These are phyloP conservation scores for Enoplosus armatus DNA, from an alignment of 2,797 vertebrate genomes.

Conservation along the genomic window DNA sequence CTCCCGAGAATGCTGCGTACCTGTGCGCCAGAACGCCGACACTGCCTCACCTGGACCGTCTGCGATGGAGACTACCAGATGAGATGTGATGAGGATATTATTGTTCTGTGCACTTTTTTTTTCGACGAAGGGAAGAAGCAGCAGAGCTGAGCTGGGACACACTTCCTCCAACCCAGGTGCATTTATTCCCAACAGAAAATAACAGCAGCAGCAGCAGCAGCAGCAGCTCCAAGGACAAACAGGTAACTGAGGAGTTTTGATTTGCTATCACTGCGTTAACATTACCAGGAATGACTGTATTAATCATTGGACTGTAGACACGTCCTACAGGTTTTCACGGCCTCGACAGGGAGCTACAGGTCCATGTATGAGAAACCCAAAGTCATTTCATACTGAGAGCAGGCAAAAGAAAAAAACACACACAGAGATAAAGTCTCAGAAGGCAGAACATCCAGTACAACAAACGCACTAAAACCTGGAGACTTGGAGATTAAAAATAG, in stretches of 20 bases:
- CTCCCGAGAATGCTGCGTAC: slow-evolving; percentile 53
- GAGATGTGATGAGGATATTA: slow-evolving; percentile 74
- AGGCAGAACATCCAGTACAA: neutral
- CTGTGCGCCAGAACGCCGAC: slow-evolving; percentile 55
- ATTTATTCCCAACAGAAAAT: slow-evolving; percentile 28
- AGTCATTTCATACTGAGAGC: neutral
- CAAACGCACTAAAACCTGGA: neutral
- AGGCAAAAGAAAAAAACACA: neutral
- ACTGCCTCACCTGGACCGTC: slow-evolving; percentile 50
- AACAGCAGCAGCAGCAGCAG: slow-evolving; percentile 11
- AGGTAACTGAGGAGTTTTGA: slow-evolving; percentile 59
- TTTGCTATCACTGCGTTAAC: neutral
- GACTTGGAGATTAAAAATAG: neutral
- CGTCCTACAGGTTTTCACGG: neutral
- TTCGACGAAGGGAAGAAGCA: slow-evolving; percentile 34
- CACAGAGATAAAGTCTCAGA: neutral
- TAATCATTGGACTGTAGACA: neutral
- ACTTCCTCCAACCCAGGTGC: slow-evolving; percentile 10
- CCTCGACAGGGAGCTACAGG: neutral
- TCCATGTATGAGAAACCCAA: neutral
- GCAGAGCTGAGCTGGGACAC: slow-evolving; percentile 27
- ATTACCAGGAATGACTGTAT: neutral
- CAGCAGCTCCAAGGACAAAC: slow-evolving; percentile 24
- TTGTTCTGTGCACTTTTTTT: slow-evolving; percentile 44
- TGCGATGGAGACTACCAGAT: slow-evolving; percentile 43